These are phyloP conservation scores for Danio jaintianensis DNA, from an alignment of 2,797 vertebrate genomes.

Conservation along the genomic window DNA sequence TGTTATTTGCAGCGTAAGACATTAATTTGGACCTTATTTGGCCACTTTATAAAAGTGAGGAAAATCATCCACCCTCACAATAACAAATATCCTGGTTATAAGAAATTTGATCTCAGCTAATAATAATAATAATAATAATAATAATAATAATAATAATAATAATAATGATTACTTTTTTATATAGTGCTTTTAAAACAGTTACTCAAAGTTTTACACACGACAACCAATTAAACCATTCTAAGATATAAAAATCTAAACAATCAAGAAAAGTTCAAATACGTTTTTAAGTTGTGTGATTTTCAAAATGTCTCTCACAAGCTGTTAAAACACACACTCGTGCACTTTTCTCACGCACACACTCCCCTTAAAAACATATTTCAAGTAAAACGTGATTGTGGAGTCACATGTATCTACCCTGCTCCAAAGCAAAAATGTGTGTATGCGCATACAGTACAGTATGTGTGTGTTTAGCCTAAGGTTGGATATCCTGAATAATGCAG, in stretches of 20 bases:
- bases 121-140: no score
- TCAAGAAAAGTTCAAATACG: no score
- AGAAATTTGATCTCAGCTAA: not conserved
- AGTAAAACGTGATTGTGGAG: slow-evolving; percentile 33
- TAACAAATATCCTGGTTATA: not conserved
- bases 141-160: no score
- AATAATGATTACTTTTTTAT: no score
- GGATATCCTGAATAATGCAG: slow-evolving; percentile 62
- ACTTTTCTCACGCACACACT: not conserved
- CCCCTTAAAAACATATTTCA: not conserved
- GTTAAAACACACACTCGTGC: not conserved
- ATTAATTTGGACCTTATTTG: not conserved
- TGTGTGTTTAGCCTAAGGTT: slow-evolving; percentile 52
- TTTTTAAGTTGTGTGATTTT: not conserved
- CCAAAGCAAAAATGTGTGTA: not conserved
- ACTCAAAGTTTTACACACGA: no score
- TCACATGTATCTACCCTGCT: slow-evolving; percentile 22
- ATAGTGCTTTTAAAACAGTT: no score
- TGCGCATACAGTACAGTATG: not conserved
- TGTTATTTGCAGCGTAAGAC: not conserved
- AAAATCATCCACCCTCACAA: not conserved
- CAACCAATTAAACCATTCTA: no score
- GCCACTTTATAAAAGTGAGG: not conserved
- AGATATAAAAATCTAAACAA: no score
- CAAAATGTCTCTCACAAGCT: not conserved